Percentiles rank a stretch among this genome's conserved stretches.
These are phyloP conservation scores for Entomyzon cyanotis DNA, from an alignment of 2,113 vertebrate genomes.

Conservation along the genomic window DNA sequence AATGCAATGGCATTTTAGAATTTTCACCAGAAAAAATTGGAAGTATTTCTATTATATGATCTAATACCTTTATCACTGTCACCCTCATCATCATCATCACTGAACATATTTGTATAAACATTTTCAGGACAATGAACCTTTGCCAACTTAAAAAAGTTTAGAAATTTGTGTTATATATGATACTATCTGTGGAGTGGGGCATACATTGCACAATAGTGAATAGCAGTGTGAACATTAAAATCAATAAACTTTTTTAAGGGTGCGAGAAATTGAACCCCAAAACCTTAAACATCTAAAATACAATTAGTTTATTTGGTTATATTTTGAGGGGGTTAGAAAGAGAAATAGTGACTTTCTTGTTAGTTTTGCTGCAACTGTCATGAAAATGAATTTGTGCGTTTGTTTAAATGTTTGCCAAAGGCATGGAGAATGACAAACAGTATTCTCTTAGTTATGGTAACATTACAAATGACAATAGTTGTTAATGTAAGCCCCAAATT, in stretches of 20 bases:
- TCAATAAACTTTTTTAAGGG: not conserved
- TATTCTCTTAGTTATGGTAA: not conserved
- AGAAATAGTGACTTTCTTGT: not conserved
- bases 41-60: not conserved
- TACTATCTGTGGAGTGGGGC: not conserved
- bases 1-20: not conserved
- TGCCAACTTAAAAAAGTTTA: not conserved
- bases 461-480: not conserved
- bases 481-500: not conserved
- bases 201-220: not conserved
- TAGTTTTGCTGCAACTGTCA: not conserved
- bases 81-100: not conserved
- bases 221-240: not conserved
- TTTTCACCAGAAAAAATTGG: not conserved
- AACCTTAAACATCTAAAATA: not conserved
- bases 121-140: not conserved
- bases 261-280: not conserved
- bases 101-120: not conserved
- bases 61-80: not conserved
- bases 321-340: not conserved
- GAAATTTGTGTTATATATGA: not conserved
- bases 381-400: conserved; percentile 2
- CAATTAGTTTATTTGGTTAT: not conserved
- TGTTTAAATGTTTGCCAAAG: conserved; percentile 10
- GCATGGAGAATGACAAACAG: not conserved